Base-by-base conservation (phyloP, 2,888 invertebrate genomes). In the Fragum fragum region DNA sequence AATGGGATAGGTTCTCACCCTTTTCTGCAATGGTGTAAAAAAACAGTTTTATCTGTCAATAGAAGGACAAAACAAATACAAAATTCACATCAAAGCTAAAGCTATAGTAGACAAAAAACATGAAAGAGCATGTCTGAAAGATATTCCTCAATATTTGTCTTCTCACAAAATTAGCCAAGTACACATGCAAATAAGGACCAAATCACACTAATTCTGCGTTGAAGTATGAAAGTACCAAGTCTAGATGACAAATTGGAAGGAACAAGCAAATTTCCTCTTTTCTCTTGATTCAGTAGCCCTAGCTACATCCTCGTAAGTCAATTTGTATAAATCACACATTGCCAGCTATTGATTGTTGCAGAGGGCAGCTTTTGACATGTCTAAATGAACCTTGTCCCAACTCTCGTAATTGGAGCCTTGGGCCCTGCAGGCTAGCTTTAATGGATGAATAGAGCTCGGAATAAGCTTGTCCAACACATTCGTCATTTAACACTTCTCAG, bases 281-380 rank as follows among this genome's bases (percentile, higher is more conserved):
- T 29, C 29, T 32, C 32, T 61, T 32, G 32, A 61, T 61, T 61
- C 61, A 61, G 18, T 61, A 32, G 61, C 7, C 61, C 26, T n/a
- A n/a, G n/a, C n/a, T 29, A 14, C 28, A 32, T 61, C n/a, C 61
- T 61, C n/a, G 61, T 32, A 66, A 42, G 66, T 66, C 42, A 66
- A 66, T 66, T 66, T 66, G 66, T 42, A 66, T 66, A 66, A 66
- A 42, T 66, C 66, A 66, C 66, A 66, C 66, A 66, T 42, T 66
- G 66, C 42, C 42, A n/a, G 39, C 23, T 66, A 66, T 66, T 42
- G 66, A 66, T 66, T 66, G 39, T n/a, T 23, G 32, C 29, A 16
- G 18, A 14, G 32, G 61, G 61, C 36, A 61, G 61, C 36, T 32
- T 61, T 61, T 61, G 61, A 61, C 61, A 61, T n/a, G 29, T 61